Percentiles rank a stretch among this genome's conserved stretches.
Conservation (phyloP, 2,888 invertebrate genomes). For the Orchesella flavescens region DNA sequence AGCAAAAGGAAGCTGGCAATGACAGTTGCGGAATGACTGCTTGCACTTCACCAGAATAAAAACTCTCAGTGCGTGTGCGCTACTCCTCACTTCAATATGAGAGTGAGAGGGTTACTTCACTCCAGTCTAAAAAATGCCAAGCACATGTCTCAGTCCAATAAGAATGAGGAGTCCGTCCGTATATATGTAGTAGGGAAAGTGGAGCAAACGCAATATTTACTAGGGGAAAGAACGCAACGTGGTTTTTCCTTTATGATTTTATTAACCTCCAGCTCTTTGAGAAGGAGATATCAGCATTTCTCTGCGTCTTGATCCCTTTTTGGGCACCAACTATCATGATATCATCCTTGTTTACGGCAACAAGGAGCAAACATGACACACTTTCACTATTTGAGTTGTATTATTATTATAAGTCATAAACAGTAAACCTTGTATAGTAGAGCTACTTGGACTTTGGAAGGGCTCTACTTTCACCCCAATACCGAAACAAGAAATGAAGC, state of each 20-base stretch:
- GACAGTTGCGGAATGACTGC: neutral
- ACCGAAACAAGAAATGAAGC: too few relatives aligned
- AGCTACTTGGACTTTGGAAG: too few relatives aligned
- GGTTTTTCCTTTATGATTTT: too few relatives aligned
- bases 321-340: conserved; percentile 3
- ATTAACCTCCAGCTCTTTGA: too few relatives aligned
- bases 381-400: neutral
- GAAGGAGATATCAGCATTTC: neutral
- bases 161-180: too few relatives aligned
- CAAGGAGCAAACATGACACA: conserved; percentile 9
- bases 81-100: too few relatives aligned
- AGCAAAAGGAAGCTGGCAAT: conserved; percentile 24
- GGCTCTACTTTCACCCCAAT: too few relatives aligned
- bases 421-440: too few relatives aligned
- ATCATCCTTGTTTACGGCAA: conserved; percentile 8
- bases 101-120: too few relatives aligned
- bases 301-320: neutral
- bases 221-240: too few relatives aligned
- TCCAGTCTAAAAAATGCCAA: conserved; percentile 20
- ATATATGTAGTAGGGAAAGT: too few relatives aligned
- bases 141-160: conserved; percentile 12
- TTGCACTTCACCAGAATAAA: neutral
- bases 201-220: too few relatives aligned
- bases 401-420: neutral
- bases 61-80: neutral